These are phyloP conservation scores for Metalampra italica DNA, from an alignment of 2,888 invertebrate species.

Conservation along the genomic window DNA sequence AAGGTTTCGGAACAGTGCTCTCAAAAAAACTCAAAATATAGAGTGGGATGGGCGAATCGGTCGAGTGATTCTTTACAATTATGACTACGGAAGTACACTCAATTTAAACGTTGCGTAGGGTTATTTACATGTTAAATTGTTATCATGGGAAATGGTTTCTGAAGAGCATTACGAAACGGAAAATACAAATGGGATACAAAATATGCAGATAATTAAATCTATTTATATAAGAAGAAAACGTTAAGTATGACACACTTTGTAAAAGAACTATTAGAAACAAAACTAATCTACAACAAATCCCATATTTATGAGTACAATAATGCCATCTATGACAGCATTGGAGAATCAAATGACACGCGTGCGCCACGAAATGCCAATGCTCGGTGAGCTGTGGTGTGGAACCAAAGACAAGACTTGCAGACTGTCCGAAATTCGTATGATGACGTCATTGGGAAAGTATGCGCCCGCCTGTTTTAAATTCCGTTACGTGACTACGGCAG, in stretches of 20 bases:
- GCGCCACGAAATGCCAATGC: too few relatives aligned
- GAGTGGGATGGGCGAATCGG: conserved; percentile 62
- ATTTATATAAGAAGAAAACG: too few relatives aligned
- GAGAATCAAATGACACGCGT: too few relatives aligned
- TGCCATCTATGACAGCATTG: too few relatives aligned
- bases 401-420: conserved; percentile 24
- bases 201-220: not conserved
- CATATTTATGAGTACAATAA: too few relatives aligned
- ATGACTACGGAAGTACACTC: conserved; percentile 50
- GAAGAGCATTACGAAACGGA: conserved; percentile 19
- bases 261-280: too few relatives aligned
- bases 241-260: too few relatives aligned
- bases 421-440: conserved; percentile 58
- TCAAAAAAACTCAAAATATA: conserved; percentile 50
- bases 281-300: too few relatives aligned
- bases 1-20: conserved; percentile 37
- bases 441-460: conserved; percentile 73
- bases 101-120: conserved; percentile 40
- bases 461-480: conserved; percentile 57
- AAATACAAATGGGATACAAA: not conserved
- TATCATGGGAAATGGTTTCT: conserved; percentile 32
- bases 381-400: too few relatives aligned
- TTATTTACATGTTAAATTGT: conserved; percentile 30
- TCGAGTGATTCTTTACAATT: conserved; percentile 57
- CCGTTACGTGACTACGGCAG: conserved; percentile 40